phyloP scores from a whole-genome alignment of 2,797 vertebrate species.

The Anguilla pacifica region DNA sequence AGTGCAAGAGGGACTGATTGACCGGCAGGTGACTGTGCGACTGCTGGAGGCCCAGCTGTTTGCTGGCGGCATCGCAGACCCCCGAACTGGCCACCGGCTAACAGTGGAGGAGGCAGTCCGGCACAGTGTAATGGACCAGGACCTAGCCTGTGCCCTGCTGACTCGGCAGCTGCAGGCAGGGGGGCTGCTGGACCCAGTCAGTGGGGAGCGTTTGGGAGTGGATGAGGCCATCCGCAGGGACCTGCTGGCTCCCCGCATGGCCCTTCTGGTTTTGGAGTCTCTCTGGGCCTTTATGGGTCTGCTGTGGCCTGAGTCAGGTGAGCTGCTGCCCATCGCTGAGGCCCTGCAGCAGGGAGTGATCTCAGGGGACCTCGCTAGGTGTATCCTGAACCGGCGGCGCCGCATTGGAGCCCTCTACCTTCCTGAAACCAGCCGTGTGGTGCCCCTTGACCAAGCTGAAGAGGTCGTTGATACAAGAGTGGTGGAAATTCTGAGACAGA shows the following conservation, averaged over 20 bases:
- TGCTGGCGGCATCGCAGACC: conserved; percentile 90
- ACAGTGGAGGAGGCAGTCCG: conserved; percentile 80
- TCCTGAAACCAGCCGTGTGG: conserved; percentile 75
- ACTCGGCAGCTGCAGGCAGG: conserved; percentile 83
- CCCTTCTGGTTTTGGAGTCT: conserved; percentile 84
- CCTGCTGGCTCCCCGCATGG: conserved; percentile 78
- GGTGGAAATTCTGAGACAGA: conserved; percentile 70
- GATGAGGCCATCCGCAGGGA: conserved; percentile 81
- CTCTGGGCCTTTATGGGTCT: conserved; percentile 82
- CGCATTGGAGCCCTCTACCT: conserved; percentile 78
- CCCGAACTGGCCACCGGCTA: conserved; percentile 84
- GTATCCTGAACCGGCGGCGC: conserved; percentile 77
- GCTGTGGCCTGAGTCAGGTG: conserved; percentile 89
- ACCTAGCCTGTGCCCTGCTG: conserved; percentile 84
- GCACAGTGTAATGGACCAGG: conserved; percentile 84
- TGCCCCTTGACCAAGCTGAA: conserved; percentile 73
- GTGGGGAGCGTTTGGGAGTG: conserved; percentile 77
- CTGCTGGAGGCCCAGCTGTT: conserved; percentile 92
- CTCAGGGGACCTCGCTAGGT: conserved; percentile 76
- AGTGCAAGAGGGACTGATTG: conserved; percentile 87
- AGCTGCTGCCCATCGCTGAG: conserved; percentile 77
- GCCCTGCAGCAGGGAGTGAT: conserved; percentile 85
- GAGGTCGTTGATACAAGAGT: conserved; percentile 55
- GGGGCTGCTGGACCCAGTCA: conserved; percentile 82
- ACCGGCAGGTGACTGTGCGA: conserved; percentile 79